Percentiles rank a stretch among this genome's conserved stretches.
Evolutionary conservation across 1,140 invertebrate species (phyloP).

Genomic region (Kradibia gibbosae): DNA sequence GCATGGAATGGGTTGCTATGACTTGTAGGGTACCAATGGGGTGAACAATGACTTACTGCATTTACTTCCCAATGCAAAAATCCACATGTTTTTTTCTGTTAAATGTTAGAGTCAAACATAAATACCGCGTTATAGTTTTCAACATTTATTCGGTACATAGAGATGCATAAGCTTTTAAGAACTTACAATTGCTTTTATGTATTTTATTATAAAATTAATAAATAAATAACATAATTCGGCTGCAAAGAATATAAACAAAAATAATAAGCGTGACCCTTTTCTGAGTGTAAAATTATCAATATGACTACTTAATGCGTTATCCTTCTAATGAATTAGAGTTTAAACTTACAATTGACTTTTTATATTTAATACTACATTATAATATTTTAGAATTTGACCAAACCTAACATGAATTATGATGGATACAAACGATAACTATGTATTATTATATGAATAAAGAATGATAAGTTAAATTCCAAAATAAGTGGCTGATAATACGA

Average conservation of each 20-base stretch:
- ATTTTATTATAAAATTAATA: no score
- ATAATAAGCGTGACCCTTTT: no score
- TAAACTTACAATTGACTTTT: no score
- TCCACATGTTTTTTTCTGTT: background rate
- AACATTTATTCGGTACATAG: no score
- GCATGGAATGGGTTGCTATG: background rate
- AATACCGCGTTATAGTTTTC: background rate
- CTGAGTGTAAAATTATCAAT: no score
- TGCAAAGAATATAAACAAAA: no score
- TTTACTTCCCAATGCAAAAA: conserved; percentile 7
- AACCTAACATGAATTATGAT: background rate
- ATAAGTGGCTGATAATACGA: background rate
- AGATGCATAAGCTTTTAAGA: no score
- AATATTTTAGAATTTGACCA: background rate
- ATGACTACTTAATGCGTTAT: no score
- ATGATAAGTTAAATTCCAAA: background rate
- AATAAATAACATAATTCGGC: no score
- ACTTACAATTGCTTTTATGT: no score
- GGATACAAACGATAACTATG: background rate
- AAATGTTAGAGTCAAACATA: background rate
- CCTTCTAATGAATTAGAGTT: no score
- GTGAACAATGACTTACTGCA: conserved; percentile 5
- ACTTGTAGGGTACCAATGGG: background rate
- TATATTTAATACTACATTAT: no score
- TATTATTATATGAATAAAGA: background rate